Base-by-base conservation (phyloP, 2,797 vertebrate species). In the Macroramphosus scolopax region DNA sequence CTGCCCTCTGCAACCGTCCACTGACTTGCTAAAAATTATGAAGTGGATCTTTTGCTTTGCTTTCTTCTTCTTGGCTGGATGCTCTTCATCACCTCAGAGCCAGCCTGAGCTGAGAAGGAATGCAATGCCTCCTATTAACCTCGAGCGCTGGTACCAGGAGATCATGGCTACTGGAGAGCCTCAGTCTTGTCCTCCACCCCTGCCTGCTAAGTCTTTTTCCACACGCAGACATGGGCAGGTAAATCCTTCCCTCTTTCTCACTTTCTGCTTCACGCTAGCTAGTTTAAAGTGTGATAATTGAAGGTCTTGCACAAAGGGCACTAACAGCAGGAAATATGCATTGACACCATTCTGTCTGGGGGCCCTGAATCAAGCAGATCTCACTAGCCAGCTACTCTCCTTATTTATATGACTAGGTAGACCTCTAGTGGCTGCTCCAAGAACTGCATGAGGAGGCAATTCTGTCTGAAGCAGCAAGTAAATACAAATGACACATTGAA, bases 91-190 rank as follows among this genome's bases (percentile, higher is more conserved):
- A 74, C 68, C 56, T 47, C 72, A 89, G 85, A 86, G 77, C 49
- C 83, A 86, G 68, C 79, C 81, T 82, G 88, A 84, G 8, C 84
- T 87, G 80, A 87, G 74, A 76, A 86, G 78, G 26, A 64, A 82
- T 78, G 83, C 87, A 78, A 64, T 88, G 85, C 81, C 91, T 0
- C 86, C 90, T 71, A 85, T 93, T 88, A 92, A 94, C 86, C 92
- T 95, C 75, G 94, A 95, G 85, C 90, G 90, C 79, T 96, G 93
- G 93, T 95, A 95, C 89, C 93, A 93, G 86, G 92, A 95, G 80
- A 88, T 93, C 87, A 92, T 93, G 92, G 89, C 92, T 64, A 89
- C 87, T 73, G 91, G 92, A 81, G 93, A 92, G 69, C 76, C 88
- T 85, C 77, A 89, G 85, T 78, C 85, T 58, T 92, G 92, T 60